Conservation (phyloP, 2,797 vertebrate genomes). For the Eleutherodactylus coqui region DNA sequence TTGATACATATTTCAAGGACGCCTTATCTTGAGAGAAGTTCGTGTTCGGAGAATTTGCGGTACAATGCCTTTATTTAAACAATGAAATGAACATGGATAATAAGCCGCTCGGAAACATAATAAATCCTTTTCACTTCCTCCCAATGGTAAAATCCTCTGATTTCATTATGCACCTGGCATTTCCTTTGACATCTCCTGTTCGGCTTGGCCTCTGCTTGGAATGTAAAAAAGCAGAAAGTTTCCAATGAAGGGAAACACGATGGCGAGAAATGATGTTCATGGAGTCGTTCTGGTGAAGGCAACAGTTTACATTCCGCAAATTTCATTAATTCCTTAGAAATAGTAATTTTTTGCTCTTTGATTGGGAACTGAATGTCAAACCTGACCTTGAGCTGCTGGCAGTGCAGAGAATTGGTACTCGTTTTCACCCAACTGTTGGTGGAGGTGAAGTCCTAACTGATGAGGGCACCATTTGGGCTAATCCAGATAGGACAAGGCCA, state of each 20-base stretch:
- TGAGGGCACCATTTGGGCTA: not conserved
- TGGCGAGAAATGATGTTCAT: not conserved
- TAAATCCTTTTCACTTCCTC: conserved; percentile 30
- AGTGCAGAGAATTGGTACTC: no score
- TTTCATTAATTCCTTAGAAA: not conserved
- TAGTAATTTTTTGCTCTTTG: not conserved
- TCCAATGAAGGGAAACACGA: conserved; percentile 43
- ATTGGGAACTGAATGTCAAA: not conserved
- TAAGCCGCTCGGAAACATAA: conserved; percentile 42
- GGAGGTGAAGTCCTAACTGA: no score
- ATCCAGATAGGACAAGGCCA: not conserved
- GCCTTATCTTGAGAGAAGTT: conserved; percentile 35
- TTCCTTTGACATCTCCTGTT: conserved; percentile 53
- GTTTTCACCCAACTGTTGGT: no score
- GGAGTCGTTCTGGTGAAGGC: not conserved
- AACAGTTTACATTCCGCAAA: not conserved
- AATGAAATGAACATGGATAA: conserved; percentile 50
- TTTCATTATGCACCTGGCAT: conserved; percentile 55
- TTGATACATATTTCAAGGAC: conserved; percentile 44
- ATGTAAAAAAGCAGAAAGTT: conserved; percentile 48
- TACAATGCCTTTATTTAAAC: conserved; percentile 34
- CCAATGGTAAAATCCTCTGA: conserved; percentile 21
- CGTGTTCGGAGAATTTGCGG: conserved; percentile 2
- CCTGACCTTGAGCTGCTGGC: not conserved
- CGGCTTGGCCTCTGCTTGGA: conserved; percentile 23